These are phyloP conservation scores for Spatula clypeata DNA, from an alignment of 2,797 vertebrate species.

Conservation along the genomic window DNA sequence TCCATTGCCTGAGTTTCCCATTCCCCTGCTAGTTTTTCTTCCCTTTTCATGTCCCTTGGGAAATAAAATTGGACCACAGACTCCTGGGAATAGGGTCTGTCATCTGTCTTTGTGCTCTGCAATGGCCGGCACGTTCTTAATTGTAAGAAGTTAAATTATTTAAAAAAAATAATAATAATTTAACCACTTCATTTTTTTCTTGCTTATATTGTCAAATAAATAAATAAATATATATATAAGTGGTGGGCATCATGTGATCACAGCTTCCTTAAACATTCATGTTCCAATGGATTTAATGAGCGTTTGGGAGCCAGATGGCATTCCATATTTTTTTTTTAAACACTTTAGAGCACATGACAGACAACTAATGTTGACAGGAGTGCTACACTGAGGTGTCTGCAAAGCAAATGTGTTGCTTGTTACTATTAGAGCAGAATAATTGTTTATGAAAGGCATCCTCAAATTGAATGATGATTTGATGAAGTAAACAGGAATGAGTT, in stretches of 20 bases:
- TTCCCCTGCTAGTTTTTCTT: background rate
- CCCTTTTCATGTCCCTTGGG: background rate
- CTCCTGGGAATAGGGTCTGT: background rate
- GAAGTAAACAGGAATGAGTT: slow-evolving; percentile 53
- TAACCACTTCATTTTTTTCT: background rate
- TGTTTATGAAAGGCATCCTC: slow-evolving; percentile 54
- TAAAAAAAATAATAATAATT: background rate
- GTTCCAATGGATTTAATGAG: slow-evolving; percentile 41
- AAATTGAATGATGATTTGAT: slow-evolving; percentile 28
- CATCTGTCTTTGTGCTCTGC: background rate
- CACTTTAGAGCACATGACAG: slow-evolving; percentile 35
- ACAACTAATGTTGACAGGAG: slow-evolving; percentile 47
- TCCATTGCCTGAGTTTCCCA: background rate
- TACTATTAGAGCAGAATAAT: slow-evolving; percentile 73
- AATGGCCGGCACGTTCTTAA: background rate
- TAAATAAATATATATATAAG: background rate
- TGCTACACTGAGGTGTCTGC: slow-evolving; percentile 33
- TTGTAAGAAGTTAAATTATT: background rate
- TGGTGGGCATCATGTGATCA: background rate
- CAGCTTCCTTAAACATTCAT: background rate
- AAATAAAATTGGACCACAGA: background rate
- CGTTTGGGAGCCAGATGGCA: slow-evolving; percentile 53
- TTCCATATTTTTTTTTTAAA: slow-evolving; percentile 55
- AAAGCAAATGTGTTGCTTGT: slow-evolving; percentile 65
- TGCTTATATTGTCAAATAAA: background rate